Evolutionary conservation across 1,140 invertebrate species (phyloP).

Genomic region (Rhagoletis pomonella): DNA sequence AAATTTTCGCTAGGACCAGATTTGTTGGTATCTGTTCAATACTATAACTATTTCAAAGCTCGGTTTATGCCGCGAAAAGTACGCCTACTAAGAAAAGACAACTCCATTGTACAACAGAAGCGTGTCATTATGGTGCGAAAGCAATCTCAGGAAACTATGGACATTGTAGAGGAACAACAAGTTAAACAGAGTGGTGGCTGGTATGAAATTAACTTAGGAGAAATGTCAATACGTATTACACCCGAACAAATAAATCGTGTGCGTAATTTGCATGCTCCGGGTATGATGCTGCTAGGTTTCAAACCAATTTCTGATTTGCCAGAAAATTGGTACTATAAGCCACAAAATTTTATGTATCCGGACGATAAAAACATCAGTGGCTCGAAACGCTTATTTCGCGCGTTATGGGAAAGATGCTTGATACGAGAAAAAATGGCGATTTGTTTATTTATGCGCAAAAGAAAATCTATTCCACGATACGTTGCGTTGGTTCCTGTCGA

Average conservation of each 20-base stretch:
- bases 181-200: constrained; percentile 66
- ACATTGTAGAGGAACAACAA: constrained; percentile 63
- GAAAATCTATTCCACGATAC: constrained; percentile 68
- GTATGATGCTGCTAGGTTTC: constrained; percentile 70
- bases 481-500: constrained; percentile 66
- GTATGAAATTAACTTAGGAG: constrained; percentile 64
- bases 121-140: constrained; percentile 64
- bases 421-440: constrained; percentile 69
- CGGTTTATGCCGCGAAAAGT: constrained; percentile 65
- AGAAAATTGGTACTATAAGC: constrained; percentile 63
- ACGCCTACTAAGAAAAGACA: constrained; percentile 64
- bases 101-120: constrained; percentile 65
- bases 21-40: constrained; percentile 65
- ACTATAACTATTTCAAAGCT: constrained; percentile 69
- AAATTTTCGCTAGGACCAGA: constrained; percentile 65
- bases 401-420: constrained; percentile 69
- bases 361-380: constrained; percentile 68
- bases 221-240: constrained; percentile 59
- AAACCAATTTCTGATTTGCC: constrained; percentile 65
- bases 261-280: constrained; percentile 64
- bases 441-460: constrained; percentile 68
- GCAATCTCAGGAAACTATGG: constrained; percentile 59
- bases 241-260: constrained; percentile 63
- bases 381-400: constrained; percentile 69
- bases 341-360: constrained; percentile 70